phyloP scores from a whole-genome alignment of 2,113 vertebrate species.

The Morone saxatilis region DNA sequence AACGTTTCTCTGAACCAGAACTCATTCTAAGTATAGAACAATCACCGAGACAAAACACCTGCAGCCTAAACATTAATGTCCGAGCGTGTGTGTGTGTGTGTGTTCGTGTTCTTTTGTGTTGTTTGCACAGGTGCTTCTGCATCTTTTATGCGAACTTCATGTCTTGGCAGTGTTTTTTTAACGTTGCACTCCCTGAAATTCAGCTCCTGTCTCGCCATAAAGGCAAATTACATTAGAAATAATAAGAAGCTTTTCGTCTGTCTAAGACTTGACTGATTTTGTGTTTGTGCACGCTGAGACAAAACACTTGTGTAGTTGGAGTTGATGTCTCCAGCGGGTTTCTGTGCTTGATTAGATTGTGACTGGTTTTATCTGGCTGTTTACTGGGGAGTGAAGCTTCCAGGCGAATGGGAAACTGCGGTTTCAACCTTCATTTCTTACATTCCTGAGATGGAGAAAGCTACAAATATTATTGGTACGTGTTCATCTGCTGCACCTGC shows the following conservation, averaged over 20 bases:
- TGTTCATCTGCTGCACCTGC: conserved; percentile 63
- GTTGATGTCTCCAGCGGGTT: background rate
- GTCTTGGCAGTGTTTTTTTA: background rate
- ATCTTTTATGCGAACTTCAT: conserved; percentile 12
- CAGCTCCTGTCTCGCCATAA: background rate
- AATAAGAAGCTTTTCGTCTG: background rate
- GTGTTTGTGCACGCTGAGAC: conserved; percentile 10
- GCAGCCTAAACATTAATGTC: conserved; percentile 60
- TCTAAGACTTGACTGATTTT: background rate
- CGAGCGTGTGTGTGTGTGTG: conserved; percentile 15
- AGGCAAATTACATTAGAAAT: background rate
- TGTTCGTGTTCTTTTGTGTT: conserved; percentile 25
- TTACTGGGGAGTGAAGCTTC: conserved; percentile 10
- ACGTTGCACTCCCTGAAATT: background rate
- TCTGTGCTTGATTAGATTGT: conserved; percentile 29
- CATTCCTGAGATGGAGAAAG: conserved; percentile 61
- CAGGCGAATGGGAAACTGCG: conserved; percentile 63
- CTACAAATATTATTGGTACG: conserved; percentile 78
- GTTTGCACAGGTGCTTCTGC: conserved; percentile 53
- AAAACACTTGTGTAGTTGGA: conserved; percentile 20
- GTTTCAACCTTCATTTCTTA: conserved; percentile 54
- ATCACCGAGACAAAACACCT: conserved; percentile 68
- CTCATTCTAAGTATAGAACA: conserved; percentile 52
- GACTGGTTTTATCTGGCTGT: conserved; percentile 48
- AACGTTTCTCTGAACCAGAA: conserved; percentile 29